phyloP scores from a whole-genome alignment of 1,140 invertebrate genomes.

The Ceratina australensis region DNA sequence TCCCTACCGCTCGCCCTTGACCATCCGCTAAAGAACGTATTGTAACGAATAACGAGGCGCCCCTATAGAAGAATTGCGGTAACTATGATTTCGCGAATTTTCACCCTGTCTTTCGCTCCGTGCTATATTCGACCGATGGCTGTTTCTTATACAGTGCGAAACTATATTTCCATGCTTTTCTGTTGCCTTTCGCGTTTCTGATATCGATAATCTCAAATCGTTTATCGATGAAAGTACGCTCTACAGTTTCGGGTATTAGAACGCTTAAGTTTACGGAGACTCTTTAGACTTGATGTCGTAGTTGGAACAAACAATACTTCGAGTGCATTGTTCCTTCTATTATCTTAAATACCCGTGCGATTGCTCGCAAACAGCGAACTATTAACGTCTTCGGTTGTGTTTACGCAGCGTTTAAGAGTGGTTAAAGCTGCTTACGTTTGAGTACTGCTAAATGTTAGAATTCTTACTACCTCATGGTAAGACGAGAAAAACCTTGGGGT shows the following conservation, averaged over 20 bases:
- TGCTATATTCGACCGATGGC: not conserved
- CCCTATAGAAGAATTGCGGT: not conserved
- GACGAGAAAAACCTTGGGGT: too few relatives aligned
- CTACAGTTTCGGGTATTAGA: not conserved
- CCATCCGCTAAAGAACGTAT: not conserved
- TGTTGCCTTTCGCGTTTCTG: not conserved
- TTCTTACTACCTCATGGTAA: not conserved
- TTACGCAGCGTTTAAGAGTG: not conserved
- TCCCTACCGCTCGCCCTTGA: not conserved
- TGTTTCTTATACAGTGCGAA: not conserved
- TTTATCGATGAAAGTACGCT: not conserved
- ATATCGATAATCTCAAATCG: conserved; percentile 9
- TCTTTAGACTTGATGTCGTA: not conserved
- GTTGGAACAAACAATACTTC: not conserved
- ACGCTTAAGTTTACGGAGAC: not conserved
- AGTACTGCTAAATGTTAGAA: not conserved
- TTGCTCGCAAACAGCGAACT: not conserved
- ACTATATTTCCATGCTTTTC: not conserved
- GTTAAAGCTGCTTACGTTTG: not conserved
- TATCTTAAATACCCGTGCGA: not conserved
- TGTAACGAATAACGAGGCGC: not conserved
- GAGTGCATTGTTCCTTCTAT: not conserved
- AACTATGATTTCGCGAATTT: not conserved
- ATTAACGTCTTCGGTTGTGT: not conserved
- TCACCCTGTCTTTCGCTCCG: rapidly evolving